A percentile compares a stretch with the other conserved stretches of the same genome.
Conservation (phyloP, 2,113 vertebrate genomes). For the Ammodramus savannarum region DNA sequence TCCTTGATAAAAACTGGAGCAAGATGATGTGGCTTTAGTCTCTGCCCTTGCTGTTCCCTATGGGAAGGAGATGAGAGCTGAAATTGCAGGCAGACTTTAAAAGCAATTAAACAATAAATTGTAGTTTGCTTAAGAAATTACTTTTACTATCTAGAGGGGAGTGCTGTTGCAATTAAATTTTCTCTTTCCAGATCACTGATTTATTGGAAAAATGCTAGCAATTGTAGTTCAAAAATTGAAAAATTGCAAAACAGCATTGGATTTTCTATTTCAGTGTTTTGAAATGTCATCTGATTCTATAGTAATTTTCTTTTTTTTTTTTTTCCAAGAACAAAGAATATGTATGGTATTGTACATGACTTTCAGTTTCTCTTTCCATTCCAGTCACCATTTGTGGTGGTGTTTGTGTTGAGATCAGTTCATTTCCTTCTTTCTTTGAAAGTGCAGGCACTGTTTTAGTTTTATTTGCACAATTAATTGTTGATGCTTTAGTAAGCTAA, state of each 20-base stretch:
- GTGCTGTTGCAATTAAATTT: neutral
- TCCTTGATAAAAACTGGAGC: neutral
- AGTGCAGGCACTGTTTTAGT: neutral
- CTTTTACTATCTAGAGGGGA: neutral
- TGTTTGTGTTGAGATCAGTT: neutral
- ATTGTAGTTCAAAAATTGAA: neutral
- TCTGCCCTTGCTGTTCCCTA: neutral
- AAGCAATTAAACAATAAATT: neutral
- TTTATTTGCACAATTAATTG: neutral
- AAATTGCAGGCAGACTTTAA: neutral
- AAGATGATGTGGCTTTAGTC: neutral
- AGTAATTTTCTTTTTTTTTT: neutral
- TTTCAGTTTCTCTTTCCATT: neutral
- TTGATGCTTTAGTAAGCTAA: neutral
- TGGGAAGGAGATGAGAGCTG: neutral
- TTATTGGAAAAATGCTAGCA: neutral
- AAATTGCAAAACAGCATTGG: neutral
- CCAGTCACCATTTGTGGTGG: neutral
- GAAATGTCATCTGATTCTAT: neutral
- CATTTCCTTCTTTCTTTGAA: neutral
- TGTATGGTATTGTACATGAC: neutral
- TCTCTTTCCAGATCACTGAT: neutral
- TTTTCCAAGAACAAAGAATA: neutral
- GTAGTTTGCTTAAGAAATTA: neutral
- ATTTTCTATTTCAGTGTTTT: neutral